These are phyloP conservation scores for Mormyrus hasselquistii DNA, from an alignment of 2,797 vertebrate species.

Conservation along the genomic window DNA sequence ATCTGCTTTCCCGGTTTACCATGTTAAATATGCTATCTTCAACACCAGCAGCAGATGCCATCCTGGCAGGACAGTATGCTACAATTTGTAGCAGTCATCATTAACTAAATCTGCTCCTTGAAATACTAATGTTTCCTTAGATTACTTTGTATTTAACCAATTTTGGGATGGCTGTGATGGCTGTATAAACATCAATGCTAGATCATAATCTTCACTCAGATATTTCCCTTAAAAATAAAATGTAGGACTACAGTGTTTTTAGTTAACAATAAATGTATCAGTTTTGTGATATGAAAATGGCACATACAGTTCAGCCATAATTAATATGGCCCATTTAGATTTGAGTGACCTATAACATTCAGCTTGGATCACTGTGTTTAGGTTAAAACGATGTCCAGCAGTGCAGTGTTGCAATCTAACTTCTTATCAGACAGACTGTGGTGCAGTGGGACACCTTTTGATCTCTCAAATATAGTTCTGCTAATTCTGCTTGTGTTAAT, in stretches of 20 bases:
- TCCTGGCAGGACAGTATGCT: background rate
- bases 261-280: background rate
- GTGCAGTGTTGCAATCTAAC: background rate
- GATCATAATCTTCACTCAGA: background rate
- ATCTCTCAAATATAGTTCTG: background rate
- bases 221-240: background rate
- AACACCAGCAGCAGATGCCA: background rate
- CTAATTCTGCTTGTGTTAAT: background rate
- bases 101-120: background rate
- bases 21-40: background rate
- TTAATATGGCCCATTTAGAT: background rate
- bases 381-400: background rate
- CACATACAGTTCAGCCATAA: background rate
- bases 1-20: background rate
- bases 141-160: background rate
- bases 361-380: background rate
- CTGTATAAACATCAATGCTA: background rate
- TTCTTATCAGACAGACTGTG: background rate
- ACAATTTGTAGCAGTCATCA: background rate
- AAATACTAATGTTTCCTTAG: background rate
- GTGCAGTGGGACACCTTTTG: background rate
- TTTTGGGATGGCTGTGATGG: background rate
- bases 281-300: background rate
- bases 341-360: background rate
- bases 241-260: background rate